Evolutionary conservation across 2,797 vertebrate genomes (phyloP).

Genomic region (Chrysocyon brachyurus): DNA sequence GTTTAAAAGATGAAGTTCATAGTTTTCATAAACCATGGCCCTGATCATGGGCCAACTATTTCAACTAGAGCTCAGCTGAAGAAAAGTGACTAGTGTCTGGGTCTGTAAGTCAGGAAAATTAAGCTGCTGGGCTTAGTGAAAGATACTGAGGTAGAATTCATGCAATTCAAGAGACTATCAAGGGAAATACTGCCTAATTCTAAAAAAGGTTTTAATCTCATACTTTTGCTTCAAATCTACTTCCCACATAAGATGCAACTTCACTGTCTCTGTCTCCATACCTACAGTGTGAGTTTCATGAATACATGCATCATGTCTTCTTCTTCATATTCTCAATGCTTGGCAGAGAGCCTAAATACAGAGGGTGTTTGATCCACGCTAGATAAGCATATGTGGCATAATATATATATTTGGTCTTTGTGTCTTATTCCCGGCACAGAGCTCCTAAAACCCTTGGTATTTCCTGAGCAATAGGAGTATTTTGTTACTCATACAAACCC

Average conservation of each 20-base stretch:
- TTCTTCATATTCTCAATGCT: constrained; percentile 8
- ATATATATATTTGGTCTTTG: neutral
- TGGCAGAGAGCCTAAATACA: neutral
- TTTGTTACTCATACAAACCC: neutral
- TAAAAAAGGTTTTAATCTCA: constrained; percentile 24
- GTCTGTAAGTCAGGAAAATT: neutral
- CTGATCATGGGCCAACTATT: neutral
- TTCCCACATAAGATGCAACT: neutral
- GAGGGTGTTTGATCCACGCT: neutral
- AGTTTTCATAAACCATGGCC: neutral
- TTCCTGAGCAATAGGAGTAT: neutral
- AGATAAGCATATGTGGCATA: neutral
- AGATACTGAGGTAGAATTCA: neutral
- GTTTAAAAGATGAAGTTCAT: neutral
- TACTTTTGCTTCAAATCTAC: neutral
- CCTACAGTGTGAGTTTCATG: neutral
- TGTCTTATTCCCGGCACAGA: neutral
- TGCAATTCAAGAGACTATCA: neutral
- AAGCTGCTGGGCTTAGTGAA: neutral
- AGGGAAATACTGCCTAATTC: neutral
- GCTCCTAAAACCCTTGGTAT: neutral
- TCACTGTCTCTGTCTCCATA: neutral
- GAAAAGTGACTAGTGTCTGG: neutral
- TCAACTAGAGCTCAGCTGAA: neutral
- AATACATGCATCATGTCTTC: neutral